phyloP scores from a whole-genome alignment of 1,140 invertebrate genomes.

The Teleogryllus occipitalis region DNA sequence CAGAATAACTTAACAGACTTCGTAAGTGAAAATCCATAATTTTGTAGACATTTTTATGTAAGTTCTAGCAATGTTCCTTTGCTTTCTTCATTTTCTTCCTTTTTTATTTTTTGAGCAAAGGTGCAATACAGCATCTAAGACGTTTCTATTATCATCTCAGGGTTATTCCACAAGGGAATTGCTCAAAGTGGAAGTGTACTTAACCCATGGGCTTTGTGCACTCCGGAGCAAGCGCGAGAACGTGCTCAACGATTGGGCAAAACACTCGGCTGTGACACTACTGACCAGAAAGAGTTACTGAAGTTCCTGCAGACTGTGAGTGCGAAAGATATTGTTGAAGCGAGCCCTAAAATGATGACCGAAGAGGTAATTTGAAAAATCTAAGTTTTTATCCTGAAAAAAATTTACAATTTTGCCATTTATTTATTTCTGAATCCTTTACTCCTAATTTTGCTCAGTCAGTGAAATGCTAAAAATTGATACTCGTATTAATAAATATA shows the following conservation, averaged over 20 bases:
- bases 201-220: constrained; percentile 45
- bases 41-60: neutral
- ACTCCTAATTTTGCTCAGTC: no score
- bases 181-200: constrained; percentile 57
- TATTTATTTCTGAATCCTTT: no score
- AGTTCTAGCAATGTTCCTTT: no score
- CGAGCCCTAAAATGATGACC: neutral
- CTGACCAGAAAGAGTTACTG: constrained; percentile 24
- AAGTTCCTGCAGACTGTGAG: constrained; percentile 29
- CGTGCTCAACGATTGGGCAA: constrained; percentile 34
- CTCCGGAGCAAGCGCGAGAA: neutral
- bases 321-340: constrained; percentile 9
- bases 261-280: constrained; percentile 26
- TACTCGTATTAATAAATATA: no score
- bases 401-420: no score
- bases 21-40: neutral
- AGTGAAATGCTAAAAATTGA: no score
- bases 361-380: neutral
- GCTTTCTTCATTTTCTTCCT: no score
- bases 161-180: constrained; percentile 52
- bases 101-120: no score
- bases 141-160: constrained; percentile 24
- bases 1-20: neutral
- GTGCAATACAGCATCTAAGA: neutral
- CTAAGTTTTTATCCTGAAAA: neutral